Evolutionary conservation across 1,140 invertebrate genomes (phyloP).

Genomic region (Bacillus rossius): DNA sequence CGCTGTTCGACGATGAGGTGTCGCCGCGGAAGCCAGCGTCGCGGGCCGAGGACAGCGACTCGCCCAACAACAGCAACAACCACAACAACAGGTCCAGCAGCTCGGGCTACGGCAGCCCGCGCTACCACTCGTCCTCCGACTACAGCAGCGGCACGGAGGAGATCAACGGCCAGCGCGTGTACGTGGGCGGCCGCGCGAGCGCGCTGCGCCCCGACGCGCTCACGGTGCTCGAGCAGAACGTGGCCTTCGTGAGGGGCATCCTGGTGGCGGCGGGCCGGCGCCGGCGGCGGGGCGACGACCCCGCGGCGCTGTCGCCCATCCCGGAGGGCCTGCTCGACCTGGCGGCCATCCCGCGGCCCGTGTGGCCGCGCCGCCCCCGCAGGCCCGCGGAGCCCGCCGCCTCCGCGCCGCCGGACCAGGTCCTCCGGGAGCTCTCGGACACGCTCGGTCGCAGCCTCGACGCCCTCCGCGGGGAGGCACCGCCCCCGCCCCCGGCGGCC

Average conservation of each 20-base stretch:
- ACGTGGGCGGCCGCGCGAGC: constrained; percentile 24
- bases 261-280: constrained; percentile 16
- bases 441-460: constrained; percentile 34
- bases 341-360: constrained; percentile 33
- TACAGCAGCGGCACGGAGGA: constrained; percentile 29
- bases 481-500: background rate
- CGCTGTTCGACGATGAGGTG: constrained; percentile 20
- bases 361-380: constrained; percentile 30
- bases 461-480: constrained; percentile 26
- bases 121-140: constrained; percentile 30
- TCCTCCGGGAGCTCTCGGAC: constrained; percentile 37
- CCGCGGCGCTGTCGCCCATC: constrained; percentile 30
- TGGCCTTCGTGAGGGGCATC: constrained; percentile 34
- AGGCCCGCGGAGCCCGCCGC: background rate
- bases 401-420: constrained; percentile 26
- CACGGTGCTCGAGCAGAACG: constrained; percentile 33
- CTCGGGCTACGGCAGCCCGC: constrained; percentile 12
- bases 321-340: constrained; percentile 38
- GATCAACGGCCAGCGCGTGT: constrained; percentile 17
- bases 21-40: background rate
- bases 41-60: background rate
- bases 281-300: constrained; percentile 21
- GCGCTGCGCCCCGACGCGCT: constrained; percentile 27
- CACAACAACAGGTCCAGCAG: constrained; percentile 11
- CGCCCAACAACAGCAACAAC: background rate